Percentiles rank a stretch among this genome's conserved stretches.
Conservation (phyloP, 2,797 vertebrate species). For the Cynopterus sphinx region DNA sequence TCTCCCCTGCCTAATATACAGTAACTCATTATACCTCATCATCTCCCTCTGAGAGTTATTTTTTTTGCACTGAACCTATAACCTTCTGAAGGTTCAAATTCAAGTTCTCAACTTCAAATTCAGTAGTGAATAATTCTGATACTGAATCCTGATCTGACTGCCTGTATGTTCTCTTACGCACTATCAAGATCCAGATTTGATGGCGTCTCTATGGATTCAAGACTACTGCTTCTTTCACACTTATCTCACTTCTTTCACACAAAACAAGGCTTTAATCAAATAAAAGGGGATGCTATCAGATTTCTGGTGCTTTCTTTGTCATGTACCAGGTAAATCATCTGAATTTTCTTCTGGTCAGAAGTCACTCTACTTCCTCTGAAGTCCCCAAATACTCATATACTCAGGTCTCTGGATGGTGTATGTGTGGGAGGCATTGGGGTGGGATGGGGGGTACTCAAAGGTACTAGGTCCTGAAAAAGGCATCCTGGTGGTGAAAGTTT, state of each 20-base stretch:
- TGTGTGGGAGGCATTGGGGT: too few species aligned
- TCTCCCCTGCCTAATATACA: constrained; percentile 87
- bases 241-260: constrained; percentile 90
- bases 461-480: background rate
- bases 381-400: background rate
- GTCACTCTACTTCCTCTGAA: constrained; percentile 57
- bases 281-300: constrained; percentile 90
- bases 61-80: constrained; percentile 90
- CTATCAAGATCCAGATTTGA: constrained; percentile 82
- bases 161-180: constrained; percentile 82
- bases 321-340: constrained; percentile 80
- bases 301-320: constrained; percentile 88
- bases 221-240: constrained; percentile 84
- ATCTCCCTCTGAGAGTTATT: constrained; percentile 87
- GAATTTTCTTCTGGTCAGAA: constrained; percentile 75
- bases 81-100: constrained; percentile 91
- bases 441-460: background rate
- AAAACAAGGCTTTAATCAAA: constrained; percentile 91
- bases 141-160: constrained; percentile 86
- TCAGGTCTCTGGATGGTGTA: background rate
- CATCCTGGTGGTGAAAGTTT: background rate
- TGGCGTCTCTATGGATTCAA: constrained; percentile 87
- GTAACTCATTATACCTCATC: constrained; percentile 92
- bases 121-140: constrained; percentile 92
- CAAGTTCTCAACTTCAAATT: constrained; percentile 92